phyloP scores from a whole-genome alignment of 2,797 vertebrate genomes.

The Chromis chromis region DNA sequence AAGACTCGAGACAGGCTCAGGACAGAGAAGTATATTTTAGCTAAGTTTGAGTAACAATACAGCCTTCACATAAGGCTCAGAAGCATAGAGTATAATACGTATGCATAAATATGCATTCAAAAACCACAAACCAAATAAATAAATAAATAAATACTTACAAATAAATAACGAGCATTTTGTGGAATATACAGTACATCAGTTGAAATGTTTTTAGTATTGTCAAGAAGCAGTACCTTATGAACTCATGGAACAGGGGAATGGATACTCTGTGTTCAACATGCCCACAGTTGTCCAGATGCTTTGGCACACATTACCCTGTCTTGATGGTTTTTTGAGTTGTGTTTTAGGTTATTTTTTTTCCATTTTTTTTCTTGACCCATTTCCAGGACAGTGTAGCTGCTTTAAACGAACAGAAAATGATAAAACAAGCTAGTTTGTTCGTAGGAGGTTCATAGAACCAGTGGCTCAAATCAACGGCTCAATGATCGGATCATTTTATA shows the following conservation, averaged over 20 bases:
- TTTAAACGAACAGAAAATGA: constrained; percentile 60
- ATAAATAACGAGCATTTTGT: constrained; percentile 85
- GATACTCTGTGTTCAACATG: constrained; percentile 75
- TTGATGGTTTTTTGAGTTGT: constrained; percentile 53
- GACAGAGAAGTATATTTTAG: constrained; percentile 86
- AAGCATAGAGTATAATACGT: constrained; percentile 83
- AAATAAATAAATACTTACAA: constrained; percentile 85
- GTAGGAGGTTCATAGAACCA: constrained; percentile 69
- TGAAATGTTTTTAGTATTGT: constrained; percentile 76
- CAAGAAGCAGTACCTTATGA: constrained; percentile 74
- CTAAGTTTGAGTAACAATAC: constrained; percentile 84
- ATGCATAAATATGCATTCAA: constrained; percentile 85
- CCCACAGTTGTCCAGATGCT: constrained; percentile 72
- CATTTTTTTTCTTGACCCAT: constrained; percentile 33
- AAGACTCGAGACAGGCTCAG: constrained; percentile 65
- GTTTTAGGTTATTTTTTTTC: neutral
- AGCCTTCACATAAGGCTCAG: constrained; percentile 81
- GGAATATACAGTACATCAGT: constrained; percentile 83
- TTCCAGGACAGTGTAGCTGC: constrained; percentile 62
- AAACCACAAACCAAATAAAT: constrained; percentile 84
- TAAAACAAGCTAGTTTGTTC: constrained; percentile 60
- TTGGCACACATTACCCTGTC: constrained; percentile 66
- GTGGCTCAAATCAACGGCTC: constrained; percentile 54
- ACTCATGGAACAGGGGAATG: constrained; percentile 65
- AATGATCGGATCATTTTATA: constrained; percentile 40